Percentiles rank a stretch among this genome's conserved stretches.
Evolutionary conservation across 2,888 invertebrate genomes (phyloP).

Genomic region (Hydroisotoma schaefferi): DNA sequence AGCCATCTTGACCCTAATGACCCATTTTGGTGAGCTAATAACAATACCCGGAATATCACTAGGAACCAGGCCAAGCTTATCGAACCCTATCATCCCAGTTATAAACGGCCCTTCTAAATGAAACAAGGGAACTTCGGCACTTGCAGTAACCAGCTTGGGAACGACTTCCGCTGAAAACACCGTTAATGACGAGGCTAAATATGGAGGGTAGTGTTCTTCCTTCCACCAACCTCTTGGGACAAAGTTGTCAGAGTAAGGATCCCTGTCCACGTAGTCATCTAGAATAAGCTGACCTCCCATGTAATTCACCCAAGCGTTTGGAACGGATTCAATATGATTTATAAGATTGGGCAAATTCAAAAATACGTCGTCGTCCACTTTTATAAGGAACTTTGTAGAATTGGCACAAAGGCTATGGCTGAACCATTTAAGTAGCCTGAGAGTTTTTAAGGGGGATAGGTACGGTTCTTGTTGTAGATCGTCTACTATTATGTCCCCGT

Average conservation of each 20-base stretch:
- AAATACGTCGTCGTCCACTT: constrained; percentile 23
- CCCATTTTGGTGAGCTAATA: not conserved
- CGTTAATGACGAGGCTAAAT: constrained; percentile 11
- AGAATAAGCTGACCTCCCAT: constrained; percentile 18
- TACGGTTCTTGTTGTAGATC: constrained; percentile 20
- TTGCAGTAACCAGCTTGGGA: not conserved
- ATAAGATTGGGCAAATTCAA: constrained; percentile 13
- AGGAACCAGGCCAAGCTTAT: constrained; percentile 8
- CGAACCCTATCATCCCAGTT: constrained; percentile 17
- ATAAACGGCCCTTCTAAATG: constrained; percentile 24
- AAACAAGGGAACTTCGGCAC: constrained; percentile 12
- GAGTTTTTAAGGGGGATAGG: constrained; percentile 12
- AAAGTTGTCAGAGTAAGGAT: constrained; percentile 21
- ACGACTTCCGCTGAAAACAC: constrained; percentile 9
- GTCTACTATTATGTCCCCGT: constrained; percentile 23
- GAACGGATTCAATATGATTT: not conserved
- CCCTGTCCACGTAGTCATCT: constrained; percentile 1
- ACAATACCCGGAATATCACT: constrained; percentile 15
- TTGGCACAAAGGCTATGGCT: constrained; percentile 1
- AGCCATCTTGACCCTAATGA: constrained; percentile 5
- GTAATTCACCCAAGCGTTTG: not conserved
- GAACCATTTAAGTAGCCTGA: constrained; percentile 28
- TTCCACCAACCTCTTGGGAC: constrained; percentile 12
- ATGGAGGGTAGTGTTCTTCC: constrained; percentile 9
- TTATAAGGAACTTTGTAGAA: constrained; percentile 14